These are phyloP conservation scores for Drepana arcuata DNA, from an alignment of 1,140 invertebrate species.

Conservation along the genomic window DNA sequence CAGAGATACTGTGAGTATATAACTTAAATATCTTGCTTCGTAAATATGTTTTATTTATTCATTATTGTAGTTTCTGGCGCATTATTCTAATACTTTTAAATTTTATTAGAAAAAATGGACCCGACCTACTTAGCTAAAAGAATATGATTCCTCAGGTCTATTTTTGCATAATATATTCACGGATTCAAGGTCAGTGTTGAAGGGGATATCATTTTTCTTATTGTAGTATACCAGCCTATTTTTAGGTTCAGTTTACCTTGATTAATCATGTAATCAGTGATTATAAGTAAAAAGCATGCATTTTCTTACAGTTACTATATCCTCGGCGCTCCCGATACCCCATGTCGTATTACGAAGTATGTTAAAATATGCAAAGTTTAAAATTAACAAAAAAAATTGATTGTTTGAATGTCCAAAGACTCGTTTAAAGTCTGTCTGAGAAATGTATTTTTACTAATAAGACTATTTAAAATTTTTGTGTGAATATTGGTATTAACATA, in stretches of 20 bases:
- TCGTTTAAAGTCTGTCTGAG: too few relatives aligned
- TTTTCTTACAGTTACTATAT: constrained; percentile 14
- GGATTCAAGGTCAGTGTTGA: constrained; percentile 17
- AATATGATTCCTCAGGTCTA: constrained; percentile 16
- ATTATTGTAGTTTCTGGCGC: constrained; percentile 3
- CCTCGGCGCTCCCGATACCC: constrained; percentile 12
- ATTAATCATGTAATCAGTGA: too few relatives aligned
- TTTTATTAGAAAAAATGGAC: too few relatives aligned
- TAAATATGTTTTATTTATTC: too few relatives aligned
- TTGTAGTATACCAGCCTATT: not conserved
- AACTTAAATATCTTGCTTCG: too few relatives aligned
- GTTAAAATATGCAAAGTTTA: constrained; percentile 8
- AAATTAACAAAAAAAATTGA: not conserved
- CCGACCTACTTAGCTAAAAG: too few relatives aligned
- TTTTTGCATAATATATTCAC: constrained; percentile 22
- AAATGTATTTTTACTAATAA: too few relatives aligned
- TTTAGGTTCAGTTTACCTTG: not conserved
- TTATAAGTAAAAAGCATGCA: constrained; percentile 1
- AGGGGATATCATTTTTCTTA: constrained; percentile 16
- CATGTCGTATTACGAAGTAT: constrained; percentile 15
- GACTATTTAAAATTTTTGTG: too few relatives aligned
- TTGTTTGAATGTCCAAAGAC: too few relatives aligned
- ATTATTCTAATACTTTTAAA: not conserved
- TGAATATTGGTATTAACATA: too few relatives aligned
- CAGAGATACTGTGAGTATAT: constrained; percentile 51